These are phyloP conservation scores for Phalacrocorax carbo DNA, from an alignment of 2,113 vertebrate genomes.

Conservation along the genomic window DNA sequence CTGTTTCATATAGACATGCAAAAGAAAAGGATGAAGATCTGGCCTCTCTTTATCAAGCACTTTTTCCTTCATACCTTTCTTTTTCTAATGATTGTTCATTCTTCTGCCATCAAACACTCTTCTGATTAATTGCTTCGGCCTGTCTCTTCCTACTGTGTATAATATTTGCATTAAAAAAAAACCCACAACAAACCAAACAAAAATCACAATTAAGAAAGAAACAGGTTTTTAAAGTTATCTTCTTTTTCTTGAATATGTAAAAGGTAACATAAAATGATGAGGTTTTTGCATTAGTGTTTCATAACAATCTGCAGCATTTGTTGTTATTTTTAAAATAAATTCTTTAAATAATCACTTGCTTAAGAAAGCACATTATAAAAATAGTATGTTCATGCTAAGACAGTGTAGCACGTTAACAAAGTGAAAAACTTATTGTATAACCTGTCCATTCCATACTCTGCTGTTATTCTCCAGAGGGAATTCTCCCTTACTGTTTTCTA, in stretches of 20 bases:
- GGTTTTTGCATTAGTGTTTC: not conserved
- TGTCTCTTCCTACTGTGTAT: not conserved
- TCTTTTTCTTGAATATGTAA: not conserved
- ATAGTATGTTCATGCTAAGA: not conserved
- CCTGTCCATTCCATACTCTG: not conserved
- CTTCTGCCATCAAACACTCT: not conserved
- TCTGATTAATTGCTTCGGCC: not conserved
- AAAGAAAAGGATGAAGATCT: not conserved
- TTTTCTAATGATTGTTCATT: not conserved
- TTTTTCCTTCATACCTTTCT: not conserved
- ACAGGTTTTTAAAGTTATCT: not conserved
- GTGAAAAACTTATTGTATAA: not conserved
- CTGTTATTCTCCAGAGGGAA: not conserved
- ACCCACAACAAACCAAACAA: too few relatives aligned
- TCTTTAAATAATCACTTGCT: not conserved
- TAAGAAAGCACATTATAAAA: not conserved
- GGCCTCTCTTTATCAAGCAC: not conserved
- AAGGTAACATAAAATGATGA: not conserved
- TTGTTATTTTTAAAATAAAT: not conserved
- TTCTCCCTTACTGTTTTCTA: not conserved
- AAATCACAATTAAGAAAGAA: not conserved
- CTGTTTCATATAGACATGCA: not conserved
- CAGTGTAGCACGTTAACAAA: not conserved
- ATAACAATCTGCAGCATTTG: not conserved
- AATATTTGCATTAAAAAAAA: not conserved